Conservation (phyloP, 1,140 invertebrate genomes). For the Diprion similis region DNA sequence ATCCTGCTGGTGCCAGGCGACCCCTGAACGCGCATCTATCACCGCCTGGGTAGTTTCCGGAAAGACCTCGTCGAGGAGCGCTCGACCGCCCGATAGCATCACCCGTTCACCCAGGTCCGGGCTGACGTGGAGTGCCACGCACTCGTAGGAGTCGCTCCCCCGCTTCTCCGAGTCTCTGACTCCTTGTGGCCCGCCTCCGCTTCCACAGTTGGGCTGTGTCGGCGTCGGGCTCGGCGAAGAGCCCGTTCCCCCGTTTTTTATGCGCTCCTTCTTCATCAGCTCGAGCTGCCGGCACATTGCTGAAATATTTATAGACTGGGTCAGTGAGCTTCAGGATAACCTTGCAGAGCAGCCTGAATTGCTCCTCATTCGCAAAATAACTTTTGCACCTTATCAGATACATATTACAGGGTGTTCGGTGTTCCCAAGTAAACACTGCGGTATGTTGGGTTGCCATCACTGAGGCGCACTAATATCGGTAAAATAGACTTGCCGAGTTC, state of each 20-base stretch:
- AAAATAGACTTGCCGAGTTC: no score
- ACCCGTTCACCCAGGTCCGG: slow-evolving; percentile 89
- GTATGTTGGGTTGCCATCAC: no score
- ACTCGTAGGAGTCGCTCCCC: slow-evolving; percentile 71
- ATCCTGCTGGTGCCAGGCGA: slow-evolving; percentile 86
- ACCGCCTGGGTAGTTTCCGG: slow-evolving; percentile 87
- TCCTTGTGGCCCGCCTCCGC: slow-evolving; percentile 33
- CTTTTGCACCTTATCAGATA: no score
- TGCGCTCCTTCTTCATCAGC: slow-evolving; percentile 75
- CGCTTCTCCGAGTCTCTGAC: slow-evolving; percentile 39
- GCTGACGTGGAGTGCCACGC: slow-evolving; percentile 86
- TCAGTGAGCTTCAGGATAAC: neutral
- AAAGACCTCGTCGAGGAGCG: slow-evolving; percentile 83
- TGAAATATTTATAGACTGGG: slow-evolving; percentile 50
- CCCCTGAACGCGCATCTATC: slow-evolving; percentile 80
- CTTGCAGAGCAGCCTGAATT: neutral
- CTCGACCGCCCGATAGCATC: slow-evolving; percentile 82
- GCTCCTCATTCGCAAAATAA: no score
- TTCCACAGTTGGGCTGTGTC: slow-evolving; percentile 14
- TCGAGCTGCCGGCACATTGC: slow-evolving; percentile 81
- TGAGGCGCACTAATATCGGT: no score
- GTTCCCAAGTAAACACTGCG: no score
- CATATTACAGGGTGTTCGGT: no score
- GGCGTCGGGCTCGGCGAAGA: slow-evolving; percentile 50
- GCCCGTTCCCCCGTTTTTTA: slow-evolving; percentile 65